Evolutionary conservation across 2,113 vertebrate genomes (phyloP), one percentile per base, ranked within the genome.

Genomic region (Perca fluviatilis): DNA sequence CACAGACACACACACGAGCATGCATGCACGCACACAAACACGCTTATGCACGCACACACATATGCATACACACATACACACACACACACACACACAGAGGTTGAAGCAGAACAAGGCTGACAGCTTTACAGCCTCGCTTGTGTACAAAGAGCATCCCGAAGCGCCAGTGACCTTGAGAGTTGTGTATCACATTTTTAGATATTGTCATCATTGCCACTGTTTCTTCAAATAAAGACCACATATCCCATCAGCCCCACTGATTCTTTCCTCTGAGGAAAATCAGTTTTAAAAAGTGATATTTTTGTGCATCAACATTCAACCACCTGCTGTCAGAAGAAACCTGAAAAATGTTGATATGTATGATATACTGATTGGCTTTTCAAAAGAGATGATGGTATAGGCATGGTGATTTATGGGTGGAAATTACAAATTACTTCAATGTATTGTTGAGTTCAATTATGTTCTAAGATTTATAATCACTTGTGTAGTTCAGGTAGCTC

Each of bases 51-150:
- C 64, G 53, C 19, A 25, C 76, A n/a, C 74, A 77, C 54, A 53
- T 56, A 80, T 49, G 27, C 43, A 64, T 57, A 75, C 63, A 74
- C 76, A 71, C 33, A 57, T 47, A 51, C 56, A 72, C 74, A 77
- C 61, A 25, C 30, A 40, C 43, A 54, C 7, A 69, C 21, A 23
- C 50, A 10, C 30, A 18, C 25, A 6, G 71, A 63, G 70, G 40
- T 69, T 80, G 83, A 88, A 51, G 73, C 69, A 63, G 65, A 86
- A 23, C 16, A 23, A 76, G 23, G 56, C 71, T 86, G 84, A 82
- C 88, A 86, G 82, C 73, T 85, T 76, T 71, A 70, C 73, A 68
- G 79, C 79, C 62, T 47, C 2, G 1, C 79, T 78, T 66, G 65
- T 82, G 82, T 76, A 63, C 77, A 76, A 83, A 75, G 33, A 73